phyloP scores from a whole-genome alignment of 2,113 vertebrate genomes.

The Naja naja region DNA sequence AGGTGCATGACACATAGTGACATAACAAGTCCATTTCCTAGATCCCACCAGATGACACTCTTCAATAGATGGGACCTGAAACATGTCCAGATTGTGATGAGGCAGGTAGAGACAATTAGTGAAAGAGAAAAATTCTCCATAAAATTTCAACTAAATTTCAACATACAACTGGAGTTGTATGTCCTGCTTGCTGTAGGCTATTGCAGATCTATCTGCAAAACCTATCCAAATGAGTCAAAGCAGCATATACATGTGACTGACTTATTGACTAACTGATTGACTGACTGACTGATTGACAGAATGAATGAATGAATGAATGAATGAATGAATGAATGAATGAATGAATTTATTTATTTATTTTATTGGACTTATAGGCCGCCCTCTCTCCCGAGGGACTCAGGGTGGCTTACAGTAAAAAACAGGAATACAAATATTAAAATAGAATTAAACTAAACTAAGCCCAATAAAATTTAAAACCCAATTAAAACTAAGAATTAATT shows the following conservation, averaged over 20 bases:
- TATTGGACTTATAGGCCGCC: too few relatives aligned
- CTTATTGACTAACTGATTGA: too few relatives aligned
- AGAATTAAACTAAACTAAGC: too few relatives aligned
- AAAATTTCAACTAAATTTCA: not conserved
- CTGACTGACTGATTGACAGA: too few relatives aligned
- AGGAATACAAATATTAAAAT: too few relatives aligned
- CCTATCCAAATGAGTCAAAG: not conserved
- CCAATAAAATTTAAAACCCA: too few relatives aligned
- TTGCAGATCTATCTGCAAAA: slow-evolving; percentile 17
- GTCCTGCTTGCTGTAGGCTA: not conserved
- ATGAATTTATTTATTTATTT: too few relatives aligned
- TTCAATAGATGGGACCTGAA: not conserved
- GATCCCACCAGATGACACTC: not conserved
- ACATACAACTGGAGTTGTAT: not conserved
- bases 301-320: not conserved
- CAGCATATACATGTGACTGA: not conserved
- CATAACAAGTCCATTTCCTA: not conserved
- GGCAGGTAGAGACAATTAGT: not conserved
- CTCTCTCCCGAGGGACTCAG: too few relatives aligned
- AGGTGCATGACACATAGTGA: not conserved
- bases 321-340: not conserved
- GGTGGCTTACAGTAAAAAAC: too few relatives aligned
- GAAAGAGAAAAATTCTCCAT: not conserved
- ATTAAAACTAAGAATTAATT: too few relatives aligned
- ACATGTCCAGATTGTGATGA: not conserved